A percentile compares a stretch with the other conserved stretches of the same genome.
These are phyloP conservation scores for Sarcophilus harrisii DNA, from an alignment of 2,797 vertebrate genomes.

Conservation along the genomic window DNA sequence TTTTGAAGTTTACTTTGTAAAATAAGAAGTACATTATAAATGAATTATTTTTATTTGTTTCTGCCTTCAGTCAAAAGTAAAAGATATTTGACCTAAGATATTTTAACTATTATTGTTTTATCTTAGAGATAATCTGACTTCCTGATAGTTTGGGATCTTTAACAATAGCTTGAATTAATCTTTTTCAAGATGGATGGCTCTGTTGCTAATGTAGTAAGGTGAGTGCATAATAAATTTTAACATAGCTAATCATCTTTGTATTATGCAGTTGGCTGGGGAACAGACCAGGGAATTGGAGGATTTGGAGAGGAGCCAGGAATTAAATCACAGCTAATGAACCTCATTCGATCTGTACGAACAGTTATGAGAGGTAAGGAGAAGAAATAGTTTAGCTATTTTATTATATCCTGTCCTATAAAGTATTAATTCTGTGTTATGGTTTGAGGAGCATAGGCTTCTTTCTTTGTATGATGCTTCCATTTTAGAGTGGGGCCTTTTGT, in stretches of 20 bases:
- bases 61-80: slow-evolving; percentile 46
- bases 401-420: neutral
- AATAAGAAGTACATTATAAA: slow-evolving; percentile 12
- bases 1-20: slow-evolving; percentile 35
- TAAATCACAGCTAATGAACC: slow-evolving; percentile 94
- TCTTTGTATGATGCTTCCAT: neutral
- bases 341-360: slow-evolving; percentile 94
- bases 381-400: neutral
- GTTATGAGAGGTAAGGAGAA: slow-evolving; percentile 94
- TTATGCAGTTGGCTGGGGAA: slow-evolving; percentile 93
- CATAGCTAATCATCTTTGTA: slow-evolving; percentile 49
- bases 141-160: neutral
- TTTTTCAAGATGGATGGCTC: neutral
- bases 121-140: slow-evolving; percentile 32
- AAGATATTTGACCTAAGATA: slow-evolving; percentile 13
- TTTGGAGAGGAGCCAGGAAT: slow-evolving; percentile 97
- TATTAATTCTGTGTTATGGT: slow-evolving; percentile 49
- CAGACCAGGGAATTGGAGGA: slow-evolving; percentile 94
- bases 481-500: neutral
- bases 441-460: slow-evolving; percentile 22
- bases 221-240: slow-evolving; percentile 42
- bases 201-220: slow-evolving; percentile 34
- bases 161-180: slow-evolving; percentile 40
- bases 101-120: slow-evolving; percentile 34
- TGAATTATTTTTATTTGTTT: slow-evolving; percentile 44